Base-by-base conservation (phyloP, 2,113 vertebrate genomes). In the Vanacampus margaritifer region DNA sequence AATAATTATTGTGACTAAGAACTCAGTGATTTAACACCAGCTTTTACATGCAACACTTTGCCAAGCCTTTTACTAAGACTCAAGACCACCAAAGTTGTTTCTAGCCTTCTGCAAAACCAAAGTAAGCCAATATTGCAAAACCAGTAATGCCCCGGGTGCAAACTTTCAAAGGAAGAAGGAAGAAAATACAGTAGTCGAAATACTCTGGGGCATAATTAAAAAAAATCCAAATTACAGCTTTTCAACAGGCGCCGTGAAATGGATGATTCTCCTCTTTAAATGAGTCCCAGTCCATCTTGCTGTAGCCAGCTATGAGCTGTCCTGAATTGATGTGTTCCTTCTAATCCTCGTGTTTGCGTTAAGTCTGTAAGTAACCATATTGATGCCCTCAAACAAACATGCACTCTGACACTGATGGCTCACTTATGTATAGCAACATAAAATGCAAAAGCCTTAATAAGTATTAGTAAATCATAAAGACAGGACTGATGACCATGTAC, bases 141-240 rank as follows among this genome's bases (percentile, higher is more conserved):
- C 14, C 26, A 17, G 26, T 57, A 32, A 57, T 57, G 24, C 26
- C 24, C 26, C 12, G 54, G 26, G 54, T 17, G 26, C 26, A 57
- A 57, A 19, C 54, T 57, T 57, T 57, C 54, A 57, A 57, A 57
- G 54, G 54, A 54, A 28, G 26, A 16, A 6, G 16, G 16, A 17
- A 56, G 26, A 54, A 54, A 57, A 19, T 32, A 56, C 24, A 28
- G 26, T 57, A 8, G 54, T 32, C 6, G 7, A 57, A 57, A 57
- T 17, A 57, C 26, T 57, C 26, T 19, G 26, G 14, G 26, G 54
- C 26, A 57, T 57, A 57, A 57, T 57, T 57, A 32, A 32, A 32
- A 26, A 57, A 57, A 57, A 57, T 57, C 54, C 26, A 17, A 57
- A 57, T 57, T 57, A 57, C 54, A 57, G 54, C 32, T 14, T 57